Conservation (phyloP, 2,797 vertebrate species). For the Cynopterus sphinx region DNA sequence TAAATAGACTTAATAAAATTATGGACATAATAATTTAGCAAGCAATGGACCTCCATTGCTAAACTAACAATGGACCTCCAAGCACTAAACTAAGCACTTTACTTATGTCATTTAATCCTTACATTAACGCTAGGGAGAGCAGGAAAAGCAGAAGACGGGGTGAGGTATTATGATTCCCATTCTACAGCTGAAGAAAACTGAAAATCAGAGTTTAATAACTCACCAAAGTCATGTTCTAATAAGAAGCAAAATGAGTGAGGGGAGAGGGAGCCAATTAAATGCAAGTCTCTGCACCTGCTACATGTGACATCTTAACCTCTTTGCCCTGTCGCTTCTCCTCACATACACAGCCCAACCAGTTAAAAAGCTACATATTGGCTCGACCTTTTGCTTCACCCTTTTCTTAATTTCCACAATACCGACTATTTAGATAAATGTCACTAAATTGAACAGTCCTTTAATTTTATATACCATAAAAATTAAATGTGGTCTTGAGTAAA, state of each 20-base stretch:
- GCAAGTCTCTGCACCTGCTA: neutral
- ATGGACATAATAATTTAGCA: neutral
- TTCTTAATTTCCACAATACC: neutral
- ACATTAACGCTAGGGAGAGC: neutral
- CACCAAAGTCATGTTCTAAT: neutral
- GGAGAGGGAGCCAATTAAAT: neutral
- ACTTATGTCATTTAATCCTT: conserved; percentile 5
- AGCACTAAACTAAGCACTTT: neutral
- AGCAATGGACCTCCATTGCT: neutral
- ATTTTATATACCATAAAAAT: conserved; percentile 39
- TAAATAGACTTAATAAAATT: neutral
- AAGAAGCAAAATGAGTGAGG: neutral
- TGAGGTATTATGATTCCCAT: neutral
- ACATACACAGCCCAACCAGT: neutral
- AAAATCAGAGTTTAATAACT: neutral
- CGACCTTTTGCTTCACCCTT: neutral
- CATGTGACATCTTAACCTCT: neutral
- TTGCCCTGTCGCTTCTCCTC: neutral
- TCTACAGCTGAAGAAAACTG: conserved; percentile 7
- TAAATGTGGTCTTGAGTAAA: conserved; percentile 2
- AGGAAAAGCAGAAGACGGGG: neutral
- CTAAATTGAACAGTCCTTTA: neutral
- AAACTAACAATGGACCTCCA: neutral
- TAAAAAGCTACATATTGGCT: neutral
- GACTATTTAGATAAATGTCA: neutral